Evolutionary conservation across 92 coral and sea anemone species (phyloP).

Genomic region (Metridium senile): DNA sequence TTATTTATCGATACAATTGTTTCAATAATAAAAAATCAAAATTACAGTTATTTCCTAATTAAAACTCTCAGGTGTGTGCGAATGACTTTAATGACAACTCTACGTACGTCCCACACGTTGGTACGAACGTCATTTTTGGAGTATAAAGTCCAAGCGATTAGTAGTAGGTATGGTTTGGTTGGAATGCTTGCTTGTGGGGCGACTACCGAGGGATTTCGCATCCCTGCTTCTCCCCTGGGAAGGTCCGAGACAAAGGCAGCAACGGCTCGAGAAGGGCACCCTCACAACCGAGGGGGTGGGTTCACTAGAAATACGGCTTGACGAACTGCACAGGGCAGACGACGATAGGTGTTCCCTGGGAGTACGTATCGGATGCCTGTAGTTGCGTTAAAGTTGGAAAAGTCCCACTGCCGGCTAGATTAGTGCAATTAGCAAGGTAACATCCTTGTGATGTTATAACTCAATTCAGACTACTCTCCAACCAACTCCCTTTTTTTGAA

Average conservation of each 20-base stretch:
- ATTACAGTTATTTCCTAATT: too few species aligned
- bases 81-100: too few species aligned
- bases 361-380: constrained; percentile 78
- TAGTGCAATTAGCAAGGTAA: constrained; percentile 99
- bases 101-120: constrained; percentile 48
- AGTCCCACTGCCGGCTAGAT: constrained; percentile 96
- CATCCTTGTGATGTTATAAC: constrained; percentile 73
- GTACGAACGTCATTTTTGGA: background rate
- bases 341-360: constrained; percentile 45
- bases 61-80: too few species aligned
- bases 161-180: constrained; percentile 68
- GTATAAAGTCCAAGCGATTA: constrained; percentile 5
- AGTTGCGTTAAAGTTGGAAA: constrained; percentile 98
- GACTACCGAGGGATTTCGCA: constrained; percentile 79
- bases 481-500: constrained; percentile 66
- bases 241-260: constrained; percentile 99
- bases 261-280: constrained; percentile 79
- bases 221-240: constrained; percentile 99
- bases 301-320: constrained; percentile 97
- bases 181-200: constrained; percentile 99
- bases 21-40: too few species aligned
- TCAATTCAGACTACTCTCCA: constrained; percentile 99
- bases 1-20: too few species aligned
- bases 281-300: constrained; percentile 92
- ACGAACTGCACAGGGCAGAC: constrained; percentile 81